Conservation (phyloP, 2,797 vertebrate genomes). For the Artibeus jamaicensis region DNA sequence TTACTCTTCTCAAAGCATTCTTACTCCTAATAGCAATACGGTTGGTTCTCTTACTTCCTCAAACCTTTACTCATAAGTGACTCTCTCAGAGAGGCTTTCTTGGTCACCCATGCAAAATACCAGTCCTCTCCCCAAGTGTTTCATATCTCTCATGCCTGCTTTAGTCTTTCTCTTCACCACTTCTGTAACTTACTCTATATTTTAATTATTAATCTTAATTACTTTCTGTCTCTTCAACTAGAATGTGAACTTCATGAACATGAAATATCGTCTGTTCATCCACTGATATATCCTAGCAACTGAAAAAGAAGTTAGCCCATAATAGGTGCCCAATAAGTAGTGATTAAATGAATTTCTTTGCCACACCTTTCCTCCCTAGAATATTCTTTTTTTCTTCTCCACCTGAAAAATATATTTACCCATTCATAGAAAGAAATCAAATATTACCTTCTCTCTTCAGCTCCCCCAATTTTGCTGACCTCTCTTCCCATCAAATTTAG, state of each 20-base stretch:
- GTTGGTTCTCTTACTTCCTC: neutral
- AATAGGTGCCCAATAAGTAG: neutral
- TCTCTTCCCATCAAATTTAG: neutral
- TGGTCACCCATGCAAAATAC: neutral
- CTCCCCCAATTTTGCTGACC: neutral
- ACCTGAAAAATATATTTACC: neutral
- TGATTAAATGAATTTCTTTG: neutral
- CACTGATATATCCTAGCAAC: neutral
- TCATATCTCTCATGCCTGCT: neutral
- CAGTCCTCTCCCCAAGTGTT: neutral
- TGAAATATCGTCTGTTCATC: neutral
- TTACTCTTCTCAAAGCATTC: neutral
- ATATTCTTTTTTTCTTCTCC: neutral
- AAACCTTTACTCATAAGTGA: neutral
- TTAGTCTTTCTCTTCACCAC: neutral
- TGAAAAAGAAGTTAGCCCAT: neutral
- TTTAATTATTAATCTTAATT: neutral
- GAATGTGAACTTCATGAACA: neutral
- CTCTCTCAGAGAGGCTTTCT: neutral
- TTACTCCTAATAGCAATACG: neutral
- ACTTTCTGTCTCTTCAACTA: neutral
- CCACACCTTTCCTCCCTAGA: neutral
- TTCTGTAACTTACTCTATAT: neutral
- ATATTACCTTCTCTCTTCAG: neutral
- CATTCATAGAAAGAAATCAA: neutral